Conservation (phyloP, 1,140 invertebrate genomes). For the Paracyclopina nana region DNA sequence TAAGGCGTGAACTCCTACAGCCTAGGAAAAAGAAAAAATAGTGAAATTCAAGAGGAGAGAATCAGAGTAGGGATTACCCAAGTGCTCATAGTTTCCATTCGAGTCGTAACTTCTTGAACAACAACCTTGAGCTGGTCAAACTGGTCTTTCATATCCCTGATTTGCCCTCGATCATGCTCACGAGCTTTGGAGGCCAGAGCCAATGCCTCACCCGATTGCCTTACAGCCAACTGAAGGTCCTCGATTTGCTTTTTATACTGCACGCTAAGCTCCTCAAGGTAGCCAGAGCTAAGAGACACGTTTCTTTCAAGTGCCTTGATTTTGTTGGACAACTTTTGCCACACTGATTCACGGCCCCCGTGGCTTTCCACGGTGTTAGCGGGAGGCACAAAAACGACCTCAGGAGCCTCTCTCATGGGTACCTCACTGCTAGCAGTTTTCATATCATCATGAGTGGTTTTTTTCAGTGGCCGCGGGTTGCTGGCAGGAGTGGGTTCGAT, state of each 20-base stretch:
- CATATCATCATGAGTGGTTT: no score
- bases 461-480: no score
- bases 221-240: slow-evolving; percentile 6
- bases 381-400: slow-evolving; percentile 8
- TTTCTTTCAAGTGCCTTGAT: slow-evolving; percentile 15
- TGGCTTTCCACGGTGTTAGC: not conserved
- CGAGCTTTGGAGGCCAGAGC: not conserved
- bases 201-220: not conserved
- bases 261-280: slow-evolving; percentile 11
- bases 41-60: not conserved
- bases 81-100: not conserved
- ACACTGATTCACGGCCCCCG: slow-evolving; percentile 5
- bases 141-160: not conserved
- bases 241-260: slow-evolving; percentile 16
- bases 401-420: slow-evolving; percentile 5
- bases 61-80: not conserved
- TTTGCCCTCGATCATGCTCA: not conserved
- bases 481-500: no score
- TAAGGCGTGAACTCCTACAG: not conserved
- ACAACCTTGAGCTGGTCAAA: not conserved
- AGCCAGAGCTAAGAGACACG: slow-evolving; percentile 14
- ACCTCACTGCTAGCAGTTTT: no score
- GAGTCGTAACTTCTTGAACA: not conserved
- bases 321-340: slow-evolving; percentile 16
- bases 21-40: slow-evolving; percentile 1